Evolutionary conservation across 2,888 invertebrate species (phyloP).

Genomic region (Xylota segnis): DNA sequence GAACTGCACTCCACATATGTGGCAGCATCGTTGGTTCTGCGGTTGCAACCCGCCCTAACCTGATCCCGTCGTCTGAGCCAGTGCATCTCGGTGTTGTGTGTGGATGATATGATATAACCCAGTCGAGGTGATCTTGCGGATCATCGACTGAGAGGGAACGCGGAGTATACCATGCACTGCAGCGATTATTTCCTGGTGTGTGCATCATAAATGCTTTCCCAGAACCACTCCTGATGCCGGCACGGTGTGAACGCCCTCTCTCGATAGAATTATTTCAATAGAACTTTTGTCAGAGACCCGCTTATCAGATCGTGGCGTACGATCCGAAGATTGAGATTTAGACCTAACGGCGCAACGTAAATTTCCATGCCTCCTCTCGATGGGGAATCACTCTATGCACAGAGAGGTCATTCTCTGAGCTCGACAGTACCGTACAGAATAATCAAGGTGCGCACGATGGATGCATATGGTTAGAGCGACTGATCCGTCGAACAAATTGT

Average conservation of each 20-base stretch:
- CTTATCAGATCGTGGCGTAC: slow-evolving; percentile 64
- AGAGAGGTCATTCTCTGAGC: slow-evolving; percentile 61
- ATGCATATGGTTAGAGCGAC: slow-evolving; percentile 20
- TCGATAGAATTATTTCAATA: slow-evolving; percentile 54
- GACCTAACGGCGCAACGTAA: slow-evolving; percentile 68
- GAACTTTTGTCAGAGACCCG: slow-evolving; percentile 55
- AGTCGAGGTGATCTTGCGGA: slow-evolving; percentile 56
- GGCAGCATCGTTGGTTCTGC: slow-evolving; percentile 53
- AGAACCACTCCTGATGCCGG: slow-evolving; percentile 57
- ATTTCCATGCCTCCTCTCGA: slow-evolving; percentile 46
- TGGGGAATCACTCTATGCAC: not conserved
- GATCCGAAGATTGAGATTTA: slow-evolving; percentile 66
- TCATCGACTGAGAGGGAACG: slow-evolving; percentile 43
- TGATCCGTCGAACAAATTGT: slow-evolving; percentile 50
- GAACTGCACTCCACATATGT: slow-evolving; percentile 50
- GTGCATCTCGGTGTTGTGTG: slow-evolving; percentile 56
- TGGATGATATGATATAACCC: slow-evolving; percentile 41
- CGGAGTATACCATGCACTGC: slow-evolving; percentile 38
- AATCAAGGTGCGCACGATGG: slow-evolving; percentile 46
- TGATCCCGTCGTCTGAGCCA: slow-evolving; percentile 64
- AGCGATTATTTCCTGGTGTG: slow-evolving; percentile 69
- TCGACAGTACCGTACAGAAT: slow-evolving; percentile 43
- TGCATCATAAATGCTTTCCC: slow-evolving; percentile 64
- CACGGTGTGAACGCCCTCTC: slow-evolving; percentile 64
- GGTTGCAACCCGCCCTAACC: slow-evolving; percentile 58